Percentiles rank a stretch among this genome's conserved stretches.
Evolutionary conservation across 2,797 vertebrate genomes (phyloP).

Genomic region (Halcyon leucocephala): DNA sequence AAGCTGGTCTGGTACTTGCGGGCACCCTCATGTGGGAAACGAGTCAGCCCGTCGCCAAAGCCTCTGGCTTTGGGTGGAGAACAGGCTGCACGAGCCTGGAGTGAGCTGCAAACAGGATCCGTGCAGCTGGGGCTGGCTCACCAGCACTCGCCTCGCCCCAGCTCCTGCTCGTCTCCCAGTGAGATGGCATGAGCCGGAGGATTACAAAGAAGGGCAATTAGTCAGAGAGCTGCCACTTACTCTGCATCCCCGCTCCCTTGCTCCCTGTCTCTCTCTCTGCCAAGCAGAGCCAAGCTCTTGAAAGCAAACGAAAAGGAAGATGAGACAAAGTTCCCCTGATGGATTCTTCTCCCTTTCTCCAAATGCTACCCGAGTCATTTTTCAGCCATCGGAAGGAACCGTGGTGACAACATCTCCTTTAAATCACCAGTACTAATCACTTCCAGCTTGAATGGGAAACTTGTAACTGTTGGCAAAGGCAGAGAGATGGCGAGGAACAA

Average conservation of each 20-base stretch:
- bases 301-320: background rate
- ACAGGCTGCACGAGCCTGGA: background rate
- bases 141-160: fast-evolving
- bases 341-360: background rate
- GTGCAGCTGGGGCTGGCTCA: background rate
- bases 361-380: background rate
- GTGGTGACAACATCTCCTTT: background rate
- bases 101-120: background rate
- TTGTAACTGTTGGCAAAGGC: background rate
- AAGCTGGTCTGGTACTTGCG: background rate
- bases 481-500: background rate
- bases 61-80: background rate
- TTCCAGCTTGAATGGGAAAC: background rate
- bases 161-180: background rate
- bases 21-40: background rate
- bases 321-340: background rate
- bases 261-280: background rate
- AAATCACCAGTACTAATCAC: background rate
- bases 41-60: background rate
- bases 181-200: background rate
- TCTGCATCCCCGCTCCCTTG: background rate
- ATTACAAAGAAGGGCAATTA: background rate
- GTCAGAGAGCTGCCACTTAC: background rate
- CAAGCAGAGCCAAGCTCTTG: background rate
- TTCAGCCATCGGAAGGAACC: background rate